A percentile compares a stretch with the other conserved stretches of the same genome.
Evolutionary conservation across 1,140 invertebrate genomes (phyloP).

Genomic region (Yoshiicerus persimilis): DNA sequence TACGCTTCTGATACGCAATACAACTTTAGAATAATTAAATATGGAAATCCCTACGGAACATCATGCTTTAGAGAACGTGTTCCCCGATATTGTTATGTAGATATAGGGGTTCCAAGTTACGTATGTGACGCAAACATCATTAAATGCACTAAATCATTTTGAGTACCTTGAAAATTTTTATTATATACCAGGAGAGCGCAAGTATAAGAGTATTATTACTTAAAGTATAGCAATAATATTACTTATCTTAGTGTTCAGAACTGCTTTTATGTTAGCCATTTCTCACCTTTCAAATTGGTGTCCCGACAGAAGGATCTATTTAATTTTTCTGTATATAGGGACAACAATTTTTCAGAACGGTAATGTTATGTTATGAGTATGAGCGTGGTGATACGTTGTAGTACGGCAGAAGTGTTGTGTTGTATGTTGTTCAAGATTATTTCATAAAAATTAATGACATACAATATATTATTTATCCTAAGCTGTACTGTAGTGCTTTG

Average conservation of each 20-base stretch:
- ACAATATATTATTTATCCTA: neutral
- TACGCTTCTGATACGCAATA: no score
- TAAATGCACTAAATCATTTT: no score
- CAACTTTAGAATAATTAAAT: no score
- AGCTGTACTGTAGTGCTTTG: neutral
- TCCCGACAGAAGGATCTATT: neutral
- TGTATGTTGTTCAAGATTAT: neutral
- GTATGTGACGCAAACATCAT: no score
- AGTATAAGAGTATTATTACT: no score
- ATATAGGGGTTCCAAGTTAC: no score
- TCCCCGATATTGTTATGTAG: no score
- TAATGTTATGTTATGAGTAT: no score
- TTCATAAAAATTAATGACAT: slow-evolving; percentile 13
- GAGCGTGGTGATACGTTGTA: neutral
- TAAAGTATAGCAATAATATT: neutral
- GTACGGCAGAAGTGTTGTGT: neutral
- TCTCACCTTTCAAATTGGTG: neutral
- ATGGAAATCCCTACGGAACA: no score
- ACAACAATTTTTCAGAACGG: neutral
- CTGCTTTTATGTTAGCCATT: neutral
- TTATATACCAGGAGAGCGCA: no score
- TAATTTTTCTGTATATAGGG: neutral
- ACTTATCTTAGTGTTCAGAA: neutral
- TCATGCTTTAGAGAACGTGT: no score
- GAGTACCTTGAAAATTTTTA: no score